Evolutionary conservation across 2,113 vertebrate genomes (phyloP).

Genomic region (Perognathus longimembris): DNA sequence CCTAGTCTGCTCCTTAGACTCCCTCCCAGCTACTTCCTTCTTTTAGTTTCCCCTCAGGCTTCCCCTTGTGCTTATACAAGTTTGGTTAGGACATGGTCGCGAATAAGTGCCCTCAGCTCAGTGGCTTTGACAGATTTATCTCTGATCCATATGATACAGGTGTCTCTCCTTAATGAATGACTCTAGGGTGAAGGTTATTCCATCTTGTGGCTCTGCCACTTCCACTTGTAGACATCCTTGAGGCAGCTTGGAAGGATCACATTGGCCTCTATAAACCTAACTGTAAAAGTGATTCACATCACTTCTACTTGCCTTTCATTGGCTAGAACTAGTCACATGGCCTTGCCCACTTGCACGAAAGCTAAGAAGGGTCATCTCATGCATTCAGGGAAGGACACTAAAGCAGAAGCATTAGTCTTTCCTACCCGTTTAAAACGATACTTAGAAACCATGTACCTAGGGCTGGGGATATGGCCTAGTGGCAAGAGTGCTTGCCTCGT

Average conservation of each 20-base stretch:
- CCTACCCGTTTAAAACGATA: background rate
- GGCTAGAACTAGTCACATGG: background rate
- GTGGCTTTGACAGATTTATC: background rate
- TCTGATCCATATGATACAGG: slow-evolving; percentile 29
- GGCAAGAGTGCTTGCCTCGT: too few relatives aligned
- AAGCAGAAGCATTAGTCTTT: background rate
- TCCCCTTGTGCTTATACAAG: background rate
- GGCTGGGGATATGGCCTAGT: too few relatives aligned
- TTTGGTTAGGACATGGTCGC: background rate
- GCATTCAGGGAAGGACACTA: background rate
- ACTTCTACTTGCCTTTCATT: background rate
- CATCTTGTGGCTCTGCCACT: background rate
- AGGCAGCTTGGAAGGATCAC: background rate
- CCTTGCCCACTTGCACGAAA: background rate
- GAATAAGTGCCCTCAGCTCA: background rate
- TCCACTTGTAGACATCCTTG: background rate
- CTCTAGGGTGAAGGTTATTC: background rate
- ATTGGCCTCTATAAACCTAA: background rate
- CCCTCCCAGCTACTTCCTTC: background rate
- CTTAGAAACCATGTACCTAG: slow-evolving; percentile 41
- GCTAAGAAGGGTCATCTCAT: background rate
- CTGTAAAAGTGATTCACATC: background rate
- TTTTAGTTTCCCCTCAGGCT: background rate
- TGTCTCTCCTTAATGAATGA: background rate
- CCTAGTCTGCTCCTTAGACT: background rate